phyloP scores from a whole-genome alignment of 2,888 invertebrate genomes.

The Rhimphoctona megacephalus region DNA sequence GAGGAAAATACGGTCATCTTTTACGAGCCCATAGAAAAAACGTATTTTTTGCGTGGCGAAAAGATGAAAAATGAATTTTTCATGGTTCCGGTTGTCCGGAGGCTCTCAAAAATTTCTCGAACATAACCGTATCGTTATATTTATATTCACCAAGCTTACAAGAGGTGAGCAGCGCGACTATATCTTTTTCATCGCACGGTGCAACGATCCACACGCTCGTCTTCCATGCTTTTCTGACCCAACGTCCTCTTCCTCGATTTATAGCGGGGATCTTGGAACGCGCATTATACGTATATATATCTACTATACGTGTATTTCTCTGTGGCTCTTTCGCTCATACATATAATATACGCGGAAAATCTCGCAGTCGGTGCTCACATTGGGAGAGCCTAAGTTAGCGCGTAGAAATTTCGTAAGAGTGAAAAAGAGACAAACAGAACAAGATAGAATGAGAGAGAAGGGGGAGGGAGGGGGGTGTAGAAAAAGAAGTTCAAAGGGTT shows the following conservation, averaged over 20 bases:
- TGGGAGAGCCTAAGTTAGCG: constrained; percentile 57
- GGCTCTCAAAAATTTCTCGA: constrained; percentile 18
- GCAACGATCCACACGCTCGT: constrained; percentile 62
- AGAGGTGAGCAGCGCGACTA: constrained; percentile 57
- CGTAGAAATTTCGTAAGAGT: constrained; percentile 34
- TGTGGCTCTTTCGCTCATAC: constrained; percentile 47
- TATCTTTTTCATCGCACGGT: constrained; percentile 64
- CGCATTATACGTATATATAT: constrained; percentile 54
- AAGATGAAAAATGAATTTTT: constrained; percentile 23
- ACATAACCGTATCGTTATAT: constrained; percentile 52
- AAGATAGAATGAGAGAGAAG: neutral
- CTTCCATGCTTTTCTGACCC: constrained; percentile 71
- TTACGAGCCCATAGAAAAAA: neutral
- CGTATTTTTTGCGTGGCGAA: neutral
- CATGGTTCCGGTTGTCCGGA: constrained; percentile 13
- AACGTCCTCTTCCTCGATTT: constrained; percentile 72
- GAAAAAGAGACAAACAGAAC: neutral
- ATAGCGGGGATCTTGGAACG: constrained; percentile 68
- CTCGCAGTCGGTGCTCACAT: constrained; percentile 36
- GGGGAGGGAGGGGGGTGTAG: constrained; percentile 14
- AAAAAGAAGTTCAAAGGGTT: constrained; percentile 48
- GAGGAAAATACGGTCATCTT: neutral
- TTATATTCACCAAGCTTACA: constrained; percentile 43
- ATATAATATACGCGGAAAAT: constrained; percentile 71
- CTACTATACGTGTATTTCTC: constrained; percentile 27